Evolutionary conservation across 2,797 vertebrate genomes (phyloP).

Genomic region (Streptopelia turtur): DNA sequence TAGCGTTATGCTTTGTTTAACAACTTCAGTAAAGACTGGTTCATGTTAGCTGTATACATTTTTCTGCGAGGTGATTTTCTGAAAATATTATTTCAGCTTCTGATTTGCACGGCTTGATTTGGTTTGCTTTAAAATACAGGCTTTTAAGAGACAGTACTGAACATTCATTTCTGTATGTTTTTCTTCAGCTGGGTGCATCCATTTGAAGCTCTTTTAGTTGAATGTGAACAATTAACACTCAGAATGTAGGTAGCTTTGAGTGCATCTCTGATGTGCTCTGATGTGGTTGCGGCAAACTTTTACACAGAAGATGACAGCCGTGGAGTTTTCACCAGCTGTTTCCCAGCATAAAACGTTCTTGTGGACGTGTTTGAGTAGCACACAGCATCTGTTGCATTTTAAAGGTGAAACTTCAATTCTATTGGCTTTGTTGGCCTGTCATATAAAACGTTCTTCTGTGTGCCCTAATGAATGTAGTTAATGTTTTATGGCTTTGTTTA

Average conservation of each 20-base stretch:
- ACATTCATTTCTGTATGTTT: background rate
- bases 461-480: background rate
- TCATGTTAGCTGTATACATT: background rate
- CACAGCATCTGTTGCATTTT: background rate
- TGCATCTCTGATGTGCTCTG: background rate
- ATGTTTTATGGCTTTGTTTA: background rate
- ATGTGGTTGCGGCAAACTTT: background rate
- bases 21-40: background rate
- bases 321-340: background rate
- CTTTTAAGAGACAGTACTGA: background rate
- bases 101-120: background rate
- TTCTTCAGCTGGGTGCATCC: background rate
- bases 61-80: background rate
- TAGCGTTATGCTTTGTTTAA: background rate
- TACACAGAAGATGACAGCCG: background rate
- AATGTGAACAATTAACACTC: background rate
- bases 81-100: background rate
- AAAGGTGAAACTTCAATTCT: background rate
- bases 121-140: background rate
- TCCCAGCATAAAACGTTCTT: background rate
- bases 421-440: background rate
- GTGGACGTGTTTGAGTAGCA: background rate
- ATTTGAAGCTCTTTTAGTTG: background rate
- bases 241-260: background rate
- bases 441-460: background rate